A percentile compares a stretch with the other conserved stretches of the same genome.
phyloP scores from a whole-genome alignment of 2,888 invertebrate genomes.

The Xylota segnis region DNA sequence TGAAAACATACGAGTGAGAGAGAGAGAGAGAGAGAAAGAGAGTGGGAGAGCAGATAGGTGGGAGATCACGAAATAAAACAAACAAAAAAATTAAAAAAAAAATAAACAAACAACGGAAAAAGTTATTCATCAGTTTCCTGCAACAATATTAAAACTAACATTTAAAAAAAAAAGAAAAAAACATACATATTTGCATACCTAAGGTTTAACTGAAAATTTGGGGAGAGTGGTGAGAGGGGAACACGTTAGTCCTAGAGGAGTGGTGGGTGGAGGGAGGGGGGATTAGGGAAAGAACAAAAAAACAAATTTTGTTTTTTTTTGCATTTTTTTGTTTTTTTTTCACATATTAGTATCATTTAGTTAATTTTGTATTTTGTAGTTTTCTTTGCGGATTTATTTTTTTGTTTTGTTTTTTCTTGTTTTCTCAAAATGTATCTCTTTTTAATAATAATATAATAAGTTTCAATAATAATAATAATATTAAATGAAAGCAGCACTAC shows the following conservation, averaged over 20 bases:
- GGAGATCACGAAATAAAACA: conserved; percentile 65
- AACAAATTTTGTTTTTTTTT: conserved; percentile 61
- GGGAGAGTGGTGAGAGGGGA: conserved; percentile 35
- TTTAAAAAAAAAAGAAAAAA: conserved; percentile 30
- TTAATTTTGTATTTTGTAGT: conserved; percentile 67
- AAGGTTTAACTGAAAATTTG: conserved; percentile 38
- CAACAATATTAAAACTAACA: conserved; percentile 70
- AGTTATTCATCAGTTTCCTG: conserved; percentile 63
- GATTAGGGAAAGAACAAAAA: conserved; percentile 49
- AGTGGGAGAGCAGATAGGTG: conserved; percentile 44
- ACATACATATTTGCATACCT: conserved; percentile 58
- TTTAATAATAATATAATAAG: conserved; percentile 83
- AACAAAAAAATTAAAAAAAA: conserved; percentile 16
- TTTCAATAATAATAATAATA: conserved; percentile 83
- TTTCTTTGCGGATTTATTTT: conserved; percentile 47
- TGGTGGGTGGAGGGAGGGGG: conserved; percentile 1
- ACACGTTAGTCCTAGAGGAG: conserved; percentile 33
- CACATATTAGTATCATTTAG: conserved; percentile 74
- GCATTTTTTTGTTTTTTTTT: conserved; percentile 51
- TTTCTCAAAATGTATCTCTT: conserved; percentile 71
- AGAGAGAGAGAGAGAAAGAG: conserved; percentile 23
- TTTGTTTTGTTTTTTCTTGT: conserved; percentile 30
- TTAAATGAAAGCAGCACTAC: conserved; percentile 83
- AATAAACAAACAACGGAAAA: conserved; percentile 66
- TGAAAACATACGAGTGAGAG: conserved; percentile 30